These are phyloP conservation scores for Gyrodactylus bullatarudis DNA, from an alignment of 1,140 invertebrate genomes.

Conservation along the genomic window DNA sequence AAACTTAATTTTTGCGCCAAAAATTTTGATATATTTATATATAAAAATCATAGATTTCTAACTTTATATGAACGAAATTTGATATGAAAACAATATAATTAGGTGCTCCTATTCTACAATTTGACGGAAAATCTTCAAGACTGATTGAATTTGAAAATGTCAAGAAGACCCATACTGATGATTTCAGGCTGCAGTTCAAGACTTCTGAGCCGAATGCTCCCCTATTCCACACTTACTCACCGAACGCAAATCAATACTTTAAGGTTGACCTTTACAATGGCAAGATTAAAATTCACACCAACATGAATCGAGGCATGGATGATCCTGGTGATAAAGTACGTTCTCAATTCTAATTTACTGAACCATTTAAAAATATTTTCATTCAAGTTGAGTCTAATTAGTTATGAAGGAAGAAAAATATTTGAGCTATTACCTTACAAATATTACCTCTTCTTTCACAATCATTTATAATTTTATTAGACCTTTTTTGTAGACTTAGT, in stretches of 20 bases:
- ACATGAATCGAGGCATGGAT: conserved; percentile 10
- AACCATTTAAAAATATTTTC: too few species aligned
- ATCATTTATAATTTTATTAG: too few species aligned
- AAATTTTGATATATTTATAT: too few species aligned
- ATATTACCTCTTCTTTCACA: too few species aligned
- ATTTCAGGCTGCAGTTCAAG: conserved; percentile 15
- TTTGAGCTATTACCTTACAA: too few species aligned
- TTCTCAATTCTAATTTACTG: too few species aligned
- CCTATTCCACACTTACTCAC: conserved; percentile 12
- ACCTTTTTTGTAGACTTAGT: too few species aligned
- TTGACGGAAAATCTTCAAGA: background rate
- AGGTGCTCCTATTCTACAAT: background rate
- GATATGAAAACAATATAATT: background rate
- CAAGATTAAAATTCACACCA: conserved; percentile 12
- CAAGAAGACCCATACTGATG: conserved; percentile 12
- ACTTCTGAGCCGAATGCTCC: conserved; percentile 11
- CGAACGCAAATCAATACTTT: conserved; percentile 10
- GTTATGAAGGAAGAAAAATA: too few species aligned
- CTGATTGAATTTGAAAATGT: conserved; percentile 8
- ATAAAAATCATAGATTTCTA: too few species aligned
- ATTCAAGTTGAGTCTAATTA: too few species aligned
- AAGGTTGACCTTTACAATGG: conserved; percentile 12
- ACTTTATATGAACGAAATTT: too few species aligned
- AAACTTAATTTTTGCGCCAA: too few species aligned
- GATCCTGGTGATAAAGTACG: background rate